phyloP scores from a whole-genome alignment of 2,113 vertebrate species.

The Synchiropus splendidus region DNA sequence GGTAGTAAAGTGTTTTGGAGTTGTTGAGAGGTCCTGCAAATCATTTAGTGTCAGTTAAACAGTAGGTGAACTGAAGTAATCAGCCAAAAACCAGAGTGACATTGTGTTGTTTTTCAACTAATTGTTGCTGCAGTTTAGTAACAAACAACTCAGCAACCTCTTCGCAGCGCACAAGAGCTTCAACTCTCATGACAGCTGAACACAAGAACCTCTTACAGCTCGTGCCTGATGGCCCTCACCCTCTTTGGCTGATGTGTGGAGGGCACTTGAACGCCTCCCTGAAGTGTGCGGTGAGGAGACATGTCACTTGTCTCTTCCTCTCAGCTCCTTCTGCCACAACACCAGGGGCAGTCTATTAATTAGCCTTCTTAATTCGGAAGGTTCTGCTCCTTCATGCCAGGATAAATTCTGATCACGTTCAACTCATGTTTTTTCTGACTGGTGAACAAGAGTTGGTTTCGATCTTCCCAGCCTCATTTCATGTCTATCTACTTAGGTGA shows the following conservation, averaged over 20 bases:
- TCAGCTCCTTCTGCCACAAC: conserved; percentile 25
- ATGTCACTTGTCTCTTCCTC: conserved; percentile 30
- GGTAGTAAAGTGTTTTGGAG: too few relatives aligned
- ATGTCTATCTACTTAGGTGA: too few relatives aligned
- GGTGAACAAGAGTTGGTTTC: not conserved
- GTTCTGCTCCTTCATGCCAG: conserved; percentile 27
- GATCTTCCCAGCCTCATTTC: too few relatives aligned
- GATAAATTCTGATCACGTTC: conserved; percentile 45
- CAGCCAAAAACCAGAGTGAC: too few relatives aligned
- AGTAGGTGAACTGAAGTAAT: too few relatives aligned
- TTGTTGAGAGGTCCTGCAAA: too few relatives aligned
- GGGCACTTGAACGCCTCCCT: conserved; percentile 43
- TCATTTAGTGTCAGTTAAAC: too few relatives aligned
- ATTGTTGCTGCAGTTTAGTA: too few relatives aligned
- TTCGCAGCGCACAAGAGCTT: too few relatives aligned
- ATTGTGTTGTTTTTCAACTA: too few relatives aligned
- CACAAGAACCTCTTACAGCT: conserved; percentile 19
- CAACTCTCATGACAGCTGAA: too few relatives aligned
- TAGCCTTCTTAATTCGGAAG: conserved; percentile 49
- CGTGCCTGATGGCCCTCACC: conserved; percentile 42
- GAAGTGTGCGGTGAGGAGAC: conserved; percentile 21
- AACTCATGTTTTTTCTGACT: not conserved
- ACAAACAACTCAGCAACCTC: too few relatives aligned
- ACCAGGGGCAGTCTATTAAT: conserved; percentile 48
- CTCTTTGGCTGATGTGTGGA: conserved; percentile 33